Conservation (phyloP, 2,888 invertebrate genomes). For the Altica lythri region DNA sequence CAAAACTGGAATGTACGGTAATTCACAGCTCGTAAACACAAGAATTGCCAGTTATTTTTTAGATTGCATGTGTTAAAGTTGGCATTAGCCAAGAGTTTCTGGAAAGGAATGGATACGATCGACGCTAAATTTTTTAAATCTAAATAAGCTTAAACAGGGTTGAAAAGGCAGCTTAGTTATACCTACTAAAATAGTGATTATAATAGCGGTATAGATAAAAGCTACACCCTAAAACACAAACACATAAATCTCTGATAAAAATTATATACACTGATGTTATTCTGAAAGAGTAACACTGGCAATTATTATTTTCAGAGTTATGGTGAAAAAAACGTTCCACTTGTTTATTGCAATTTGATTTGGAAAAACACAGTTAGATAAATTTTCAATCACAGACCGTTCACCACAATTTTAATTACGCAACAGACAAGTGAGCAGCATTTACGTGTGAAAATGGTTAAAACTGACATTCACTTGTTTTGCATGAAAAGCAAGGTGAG, state of each 20-base stretch:
- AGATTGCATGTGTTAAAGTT: conserved; percentile 45
- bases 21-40: conserved; percentile 54
- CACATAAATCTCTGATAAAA: too few species aligned
- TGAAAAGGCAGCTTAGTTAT: too few species aligned
- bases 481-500: conserved; percentile 4
- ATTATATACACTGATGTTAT: too few species aligned
- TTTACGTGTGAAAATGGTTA: conserved; percentile 24
- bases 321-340: too few species aligned
- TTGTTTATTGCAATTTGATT: too few species aligned
- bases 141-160: too few species aligned
- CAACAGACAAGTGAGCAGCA: conserved; percentile 23
- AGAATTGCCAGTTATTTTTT: conserved; percentile 54
- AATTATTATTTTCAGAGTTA: too few species aligned
- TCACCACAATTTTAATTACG: conserved; percentile 27
- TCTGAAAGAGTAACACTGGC: too few species aligned
- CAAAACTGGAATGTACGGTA: conserved; percentile 49
- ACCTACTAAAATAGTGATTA: too few species aligned
- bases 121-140: background rate
- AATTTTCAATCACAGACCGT: conserved; percentile 15
- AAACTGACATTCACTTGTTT: conserved; percentile 21
- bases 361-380: background rate
- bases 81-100: conserved; percentile 9
- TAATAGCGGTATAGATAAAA: too few species aligned
- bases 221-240: too few species aligned
- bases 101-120: background rate